Evolutionary conservation across 2,797 vertebrate species (phyloP).

Genomic region (Balearica regulorum): DNA sequence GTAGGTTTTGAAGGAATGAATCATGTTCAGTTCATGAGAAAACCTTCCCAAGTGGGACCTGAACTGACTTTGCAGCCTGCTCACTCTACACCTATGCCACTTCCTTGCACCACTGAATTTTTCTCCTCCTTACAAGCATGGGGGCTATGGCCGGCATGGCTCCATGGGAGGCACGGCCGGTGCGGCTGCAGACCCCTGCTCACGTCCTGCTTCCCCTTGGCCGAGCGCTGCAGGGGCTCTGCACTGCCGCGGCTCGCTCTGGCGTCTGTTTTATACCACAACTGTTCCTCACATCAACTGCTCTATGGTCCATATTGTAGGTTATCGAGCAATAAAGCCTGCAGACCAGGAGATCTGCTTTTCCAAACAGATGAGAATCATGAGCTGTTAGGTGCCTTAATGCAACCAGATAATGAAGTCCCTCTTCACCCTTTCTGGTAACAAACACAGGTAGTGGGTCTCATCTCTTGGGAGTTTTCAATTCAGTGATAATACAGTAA

Average conservation of each 20-base stretch:
- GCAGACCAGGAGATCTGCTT: neutral
- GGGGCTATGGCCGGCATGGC: rapidly evolving
- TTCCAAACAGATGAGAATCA: neutral
- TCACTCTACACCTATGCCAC: neutral
- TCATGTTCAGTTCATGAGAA: neutral
- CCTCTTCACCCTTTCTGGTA: neutral
- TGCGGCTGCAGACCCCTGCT: rapidly evolving
- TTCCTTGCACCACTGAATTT: neutral
- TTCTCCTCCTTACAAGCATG: rapidly evolving
- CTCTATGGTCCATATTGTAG: rapidly evolving
- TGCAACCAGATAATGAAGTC: neutral
- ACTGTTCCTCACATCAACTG: neutral
- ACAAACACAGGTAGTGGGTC: neutral
- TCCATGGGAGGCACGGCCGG: rapidly evolving
- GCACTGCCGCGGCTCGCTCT: rapidly evolving
- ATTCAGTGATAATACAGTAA: neutral
- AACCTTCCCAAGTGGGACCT: rapidly evolving
- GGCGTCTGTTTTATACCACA: neutral
- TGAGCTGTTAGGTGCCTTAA: neutral
- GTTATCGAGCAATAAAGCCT: neutral
- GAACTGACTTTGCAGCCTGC: neutral
- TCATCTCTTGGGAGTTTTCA: neutral
- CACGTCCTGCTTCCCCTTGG: neutral
- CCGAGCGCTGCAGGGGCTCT: rapidly evolving
- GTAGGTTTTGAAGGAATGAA: neutral